A percentile compares a stretch with the other conserved stretches of the same genome.
phyloP scores from a whole-genome alignment of 2,888 invertebrate genomes.

The Encarsia formosa region DNA sequence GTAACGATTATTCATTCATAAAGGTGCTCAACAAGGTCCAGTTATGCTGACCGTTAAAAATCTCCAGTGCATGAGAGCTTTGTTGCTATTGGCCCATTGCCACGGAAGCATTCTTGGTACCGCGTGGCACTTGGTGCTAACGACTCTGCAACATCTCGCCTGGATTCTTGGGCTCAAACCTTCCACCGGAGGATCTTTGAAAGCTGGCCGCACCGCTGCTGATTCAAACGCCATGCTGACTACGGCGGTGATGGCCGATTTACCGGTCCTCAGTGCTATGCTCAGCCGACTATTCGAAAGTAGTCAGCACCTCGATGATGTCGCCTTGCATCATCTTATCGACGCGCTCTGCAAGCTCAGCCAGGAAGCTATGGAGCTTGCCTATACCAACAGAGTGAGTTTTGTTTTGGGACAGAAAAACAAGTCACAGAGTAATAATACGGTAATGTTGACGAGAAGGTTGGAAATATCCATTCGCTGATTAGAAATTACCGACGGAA shows the following conservation, averaged over 20 bases:
- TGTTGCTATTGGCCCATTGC: slow-evolving; percentile 83
- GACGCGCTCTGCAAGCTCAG: slow-evolving; percentile 95
- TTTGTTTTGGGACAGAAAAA: no score
- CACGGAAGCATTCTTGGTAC: slow-evolving; percentile 89
- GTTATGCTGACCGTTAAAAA: slow-evolving; percentile 98
- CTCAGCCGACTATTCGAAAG: slow-evolving; percentile 91
- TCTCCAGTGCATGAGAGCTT: slow-evolving; percentile 91
- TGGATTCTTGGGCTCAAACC: slow-evolving; percentile 97
- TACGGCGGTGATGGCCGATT: slow-evolving; percentile 93
- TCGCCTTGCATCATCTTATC: slow-evolving; percentile 90
- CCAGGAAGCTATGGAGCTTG: slow-evolving; percentile 94
- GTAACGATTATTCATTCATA: neutral
- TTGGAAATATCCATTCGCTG: no score
- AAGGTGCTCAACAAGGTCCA: slow-evolving; percentile 75
- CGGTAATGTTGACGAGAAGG: no score
- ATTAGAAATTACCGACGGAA: no score
- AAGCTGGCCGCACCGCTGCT: slow-evolving; percentile 73
- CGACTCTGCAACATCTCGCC: slow-evolving; percentile 86
- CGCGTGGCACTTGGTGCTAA: slow-evolving; percentile 93
- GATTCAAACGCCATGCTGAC: slow-evolving; percentile 87
- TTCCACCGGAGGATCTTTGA: slow-evolving; percentile 88
- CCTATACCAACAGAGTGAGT: slow-evolving; percentile 84
- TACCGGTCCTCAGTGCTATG: slow-evolving; percentile 86
- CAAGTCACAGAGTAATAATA: no score
- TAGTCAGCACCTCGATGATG: slow-evolving; percentile 89